These are phyloP conservation scores for Paramisgurnus dabryanus DNA, from an alignment of 2,113 vertebrate genomes.

Conservation along the genomic window DNA sequence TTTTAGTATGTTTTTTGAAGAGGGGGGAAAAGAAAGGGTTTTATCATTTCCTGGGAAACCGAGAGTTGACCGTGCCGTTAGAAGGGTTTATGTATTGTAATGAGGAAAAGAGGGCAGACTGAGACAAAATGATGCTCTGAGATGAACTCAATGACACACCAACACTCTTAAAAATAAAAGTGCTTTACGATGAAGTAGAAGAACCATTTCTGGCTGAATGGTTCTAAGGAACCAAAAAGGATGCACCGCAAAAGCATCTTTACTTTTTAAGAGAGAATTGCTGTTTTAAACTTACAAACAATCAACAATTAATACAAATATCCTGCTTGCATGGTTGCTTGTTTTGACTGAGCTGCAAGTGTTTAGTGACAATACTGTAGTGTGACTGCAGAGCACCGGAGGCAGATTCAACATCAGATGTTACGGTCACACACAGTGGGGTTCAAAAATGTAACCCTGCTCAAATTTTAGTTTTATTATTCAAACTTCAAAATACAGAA, in stretches of 20 bases:
- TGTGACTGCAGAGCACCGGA: no score
- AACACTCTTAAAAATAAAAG: conserved; percentile 44
- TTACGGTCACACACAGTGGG: no score
- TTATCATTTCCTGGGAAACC: conserved; percentile 81
- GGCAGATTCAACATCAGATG: no score
- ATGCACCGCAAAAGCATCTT: no score
- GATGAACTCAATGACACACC: conserved; percentile 30
- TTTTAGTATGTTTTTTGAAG: conserved; percentile 74
- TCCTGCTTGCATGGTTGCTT: not conserved
- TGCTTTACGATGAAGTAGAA: not conserved
- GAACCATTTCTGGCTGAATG: no score
- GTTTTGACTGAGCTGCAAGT: no score
- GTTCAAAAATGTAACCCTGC: no score
- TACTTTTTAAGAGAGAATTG: no score
- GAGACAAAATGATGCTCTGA: not conserved
- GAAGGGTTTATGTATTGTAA: conserved; percentile 81
- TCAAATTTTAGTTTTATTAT: no score
- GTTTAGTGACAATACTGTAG: no score
- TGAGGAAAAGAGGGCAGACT: conserved; percentile 62
- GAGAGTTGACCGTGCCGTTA: conserved; percentile 67
- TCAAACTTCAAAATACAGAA: no score
- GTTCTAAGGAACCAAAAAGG: not conserved
- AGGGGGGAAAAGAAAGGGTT: conserved; percentile 67
- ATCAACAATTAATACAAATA: not conserved
- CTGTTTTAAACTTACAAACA: no score